Percentiles rank a stretch among this genome's conserved stretches.
Conservation (phyloP, 1,140 invertebrate species). For the Listronotus oregonensis region DNA sequence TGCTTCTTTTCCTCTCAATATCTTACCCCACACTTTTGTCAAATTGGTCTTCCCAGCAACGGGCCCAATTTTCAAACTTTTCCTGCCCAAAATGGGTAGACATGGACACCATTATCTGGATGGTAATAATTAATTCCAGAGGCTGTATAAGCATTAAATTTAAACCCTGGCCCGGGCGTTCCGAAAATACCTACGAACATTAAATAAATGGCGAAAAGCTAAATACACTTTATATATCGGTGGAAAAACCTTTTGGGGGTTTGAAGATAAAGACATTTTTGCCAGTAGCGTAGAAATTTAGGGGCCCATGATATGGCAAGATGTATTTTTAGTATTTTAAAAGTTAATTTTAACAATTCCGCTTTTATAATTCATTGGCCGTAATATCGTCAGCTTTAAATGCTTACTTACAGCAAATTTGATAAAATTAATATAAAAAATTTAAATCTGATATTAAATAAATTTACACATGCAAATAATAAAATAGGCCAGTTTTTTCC, state of each 20-base stretch:
- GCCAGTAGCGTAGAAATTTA: conserved; percentile 18
- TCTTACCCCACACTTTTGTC: conserved; percentile 24
- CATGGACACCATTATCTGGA: conserved; percentile 30
- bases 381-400: too few relatives aligned
- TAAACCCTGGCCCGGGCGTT: conserved; percentile 24
- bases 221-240: conserved; percentile 37
- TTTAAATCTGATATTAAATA: too few relatives aligned
- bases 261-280: conserved; percentile 32
- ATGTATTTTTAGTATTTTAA: too few relatives aligned
- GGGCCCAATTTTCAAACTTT: conserved; percentile 24
- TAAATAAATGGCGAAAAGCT: conserved; percentile 36
- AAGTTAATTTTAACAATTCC: too few relatives aligned
- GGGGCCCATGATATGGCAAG: too few relatives aligned
- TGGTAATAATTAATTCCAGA: conserved; percentile 35
- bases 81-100: conserved; percentile 7
- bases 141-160: conserved; percentile 22
- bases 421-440: too few relatives aligned
- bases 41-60: conserved; percentile 21
- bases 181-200: conserved; percentile 35
- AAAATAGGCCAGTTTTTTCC: too few relatives aligned
- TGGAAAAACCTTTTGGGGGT: conserved; percentile 20
- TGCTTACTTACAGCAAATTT: too few relatives aligned
- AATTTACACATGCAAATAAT: too few relatives aligned
- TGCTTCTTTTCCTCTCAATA: too few relatives aligned
- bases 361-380: too few relatives aligned